phyloP scores from a whole-genome alignment of 2,113 vertebrate genomes.

The Coptodon rendalli region DNA sequence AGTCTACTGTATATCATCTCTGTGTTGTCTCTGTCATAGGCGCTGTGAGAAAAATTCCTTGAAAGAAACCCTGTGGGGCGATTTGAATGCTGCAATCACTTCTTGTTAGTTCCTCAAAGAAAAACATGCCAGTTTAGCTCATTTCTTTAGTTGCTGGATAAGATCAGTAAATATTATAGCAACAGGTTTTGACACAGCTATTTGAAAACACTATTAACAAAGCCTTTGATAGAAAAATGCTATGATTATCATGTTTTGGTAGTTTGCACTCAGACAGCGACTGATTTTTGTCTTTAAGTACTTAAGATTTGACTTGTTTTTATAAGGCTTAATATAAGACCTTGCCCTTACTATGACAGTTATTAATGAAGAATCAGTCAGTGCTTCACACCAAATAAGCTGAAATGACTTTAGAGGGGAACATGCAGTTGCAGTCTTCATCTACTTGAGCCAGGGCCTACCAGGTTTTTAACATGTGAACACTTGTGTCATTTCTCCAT shows the following conservation, averaged over 20 bases:
- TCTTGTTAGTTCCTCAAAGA: neutral
- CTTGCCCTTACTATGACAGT: neutral
- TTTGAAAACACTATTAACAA: neutral
- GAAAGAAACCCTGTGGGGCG: neutral
- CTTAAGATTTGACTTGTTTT: neutral
- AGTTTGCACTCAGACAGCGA: neutral
- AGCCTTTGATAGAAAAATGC: neutral
- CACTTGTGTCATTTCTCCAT: neutral
- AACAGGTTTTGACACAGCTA: neutral
- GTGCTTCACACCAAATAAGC: neutral
- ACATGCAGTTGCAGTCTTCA: neutral
- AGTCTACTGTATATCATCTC: neutral
- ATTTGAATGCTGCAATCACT: neutral
- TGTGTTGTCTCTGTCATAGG: neutral
- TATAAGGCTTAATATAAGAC: neutral
- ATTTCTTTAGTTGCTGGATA: neutral
- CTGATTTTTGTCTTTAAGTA: neutral
- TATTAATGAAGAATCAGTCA: fast-evolving
- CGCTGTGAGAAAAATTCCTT: neutral
- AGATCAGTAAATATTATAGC: neutral
- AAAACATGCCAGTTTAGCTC: neutral
- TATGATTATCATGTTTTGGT: neutral
- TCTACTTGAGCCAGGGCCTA: neutral
- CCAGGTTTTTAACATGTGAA: neutral
- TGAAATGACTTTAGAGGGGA: neutral